Evolutionary conservation across 2,888 invertebrate genomes (phyloP).

Genomic region (Orthosia gracilis): DNA sequence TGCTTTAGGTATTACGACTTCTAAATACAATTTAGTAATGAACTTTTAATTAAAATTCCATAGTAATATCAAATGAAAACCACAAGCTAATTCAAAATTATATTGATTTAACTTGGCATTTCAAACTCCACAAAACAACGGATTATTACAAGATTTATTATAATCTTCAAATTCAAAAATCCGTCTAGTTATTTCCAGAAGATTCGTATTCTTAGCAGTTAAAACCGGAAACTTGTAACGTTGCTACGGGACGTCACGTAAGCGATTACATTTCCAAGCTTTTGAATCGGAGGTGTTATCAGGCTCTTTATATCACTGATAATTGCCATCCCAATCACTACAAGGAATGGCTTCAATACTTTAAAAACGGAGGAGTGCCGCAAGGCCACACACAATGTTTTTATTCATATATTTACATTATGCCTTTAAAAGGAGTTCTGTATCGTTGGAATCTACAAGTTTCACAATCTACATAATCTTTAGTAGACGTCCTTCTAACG

Average conservation of each 20-base stretch:
- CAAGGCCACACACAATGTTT: constrained; percentile 54
- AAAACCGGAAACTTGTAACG: constrained; percentile 39
- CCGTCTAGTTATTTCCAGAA: constrained; percentile 15
- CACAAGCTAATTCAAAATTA: not conserved
- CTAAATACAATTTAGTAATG: not conserved
- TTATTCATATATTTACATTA: constrained; percentile 26
- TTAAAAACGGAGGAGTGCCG: constrained; percentile 39
- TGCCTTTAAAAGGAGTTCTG: constrained; percentile 34
- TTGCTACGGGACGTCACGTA: constrained; percentile 27
- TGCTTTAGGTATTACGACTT: constrained; percentile 3
- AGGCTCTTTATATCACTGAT: constrained; percentile 47
- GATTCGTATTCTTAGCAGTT: constrained; percentile 19
- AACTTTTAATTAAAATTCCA: constrained; percentile 1
- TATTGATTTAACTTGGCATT: not conserved
- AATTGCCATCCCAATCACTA: constrained; percentile 42
- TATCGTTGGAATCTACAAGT: constrained; percentile 29
- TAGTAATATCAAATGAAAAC: not conserved
- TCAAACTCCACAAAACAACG: not conserved
- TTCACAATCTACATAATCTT: constrained; percentile 4
- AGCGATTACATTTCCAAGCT: constrained; percentile 48
- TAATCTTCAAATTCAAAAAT: not conserved
- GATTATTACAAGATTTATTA: constrained; percentile 14
- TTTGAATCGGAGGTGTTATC: constrained; percentile 51
- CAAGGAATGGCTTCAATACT: constrained; percentile 38
- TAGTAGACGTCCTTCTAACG: constrained; percentile 1